These are phyloP conservation scores for Rhabdophis nuchalis DNA, from an alignment of 2,797 vertebrate species.

Conservation along the genomic window DNA sequence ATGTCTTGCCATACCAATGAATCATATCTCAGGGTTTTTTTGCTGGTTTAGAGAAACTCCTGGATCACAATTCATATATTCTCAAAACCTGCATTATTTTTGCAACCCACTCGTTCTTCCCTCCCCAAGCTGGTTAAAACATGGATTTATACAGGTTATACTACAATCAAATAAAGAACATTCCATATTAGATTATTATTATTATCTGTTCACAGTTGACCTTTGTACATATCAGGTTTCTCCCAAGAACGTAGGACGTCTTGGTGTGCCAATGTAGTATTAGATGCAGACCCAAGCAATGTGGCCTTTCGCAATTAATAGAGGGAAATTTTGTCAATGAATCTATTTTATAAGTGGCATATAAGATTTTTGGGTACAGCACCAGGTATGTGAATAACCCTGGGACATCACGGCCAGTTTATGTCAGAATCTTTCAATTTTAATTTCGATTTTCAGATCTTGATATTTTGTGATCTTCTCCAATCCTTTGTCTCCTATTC, in stretches of 20 bases:
- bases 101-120: not conserved
- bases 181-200: not conserved
- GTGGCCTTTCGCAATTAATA: not conserved
- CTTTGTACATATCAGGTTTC: not conserved
- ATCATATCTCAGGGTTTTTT: not conserved
- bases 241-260: not conserved
- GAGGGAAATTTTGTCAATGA: not conserved
- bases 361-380: not conserved
- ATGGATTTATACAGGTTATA: not conserved
- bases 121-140: not conserved
- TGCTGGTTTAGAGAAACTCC: not conserved
- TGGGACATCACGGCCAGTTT: not conserved
- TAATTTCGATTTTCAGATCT: not conserved
- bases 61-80: not conserved
- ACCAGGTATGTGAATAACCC: not conserved
- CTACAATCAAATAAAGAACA: not conserved
- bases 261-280: not conserved
- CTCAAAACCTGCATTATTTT: not conserved
- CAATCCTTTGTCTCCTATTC: not conserved
- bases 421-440: not conserved
- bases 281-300: not conserved
- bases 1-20: not conserved
- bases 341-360: not conserved
- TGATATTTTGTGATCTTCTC: not conserved
- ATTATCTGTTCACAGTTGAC: not conserved